Base-by-base conservation (phyloP, 2,113 vertebrate species). In the Galbula dea region DNA sequence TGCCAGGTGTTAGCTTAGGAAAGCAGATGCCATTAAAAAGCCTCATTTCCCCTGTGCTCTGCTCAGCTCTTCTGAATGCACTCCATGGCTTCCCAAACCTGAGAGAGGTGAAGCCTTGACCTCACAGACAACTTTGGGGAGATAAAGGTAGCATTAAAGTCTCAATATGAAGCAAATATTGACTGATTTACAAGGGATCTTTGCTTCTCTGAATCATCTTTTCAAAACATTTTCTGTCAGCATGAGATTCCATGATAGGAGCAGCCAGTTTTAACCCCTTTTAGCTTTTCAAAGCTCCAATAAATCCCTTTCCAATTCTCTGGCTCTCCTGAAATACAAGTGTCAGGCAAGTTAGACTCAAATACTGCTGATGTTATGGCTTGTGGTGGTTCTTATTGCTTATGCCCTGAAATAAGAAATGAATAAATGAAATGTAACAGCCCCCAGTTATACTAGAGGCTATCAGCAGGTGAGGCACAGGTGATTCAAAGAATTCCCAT, bases 241-340 rank as follows among this genome's bases (percentile, higher is more conserved):
- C 22, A 4, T 77, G 69, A 81, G 68, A 55, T 90, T 83, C 66
- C 36, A 12, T 45, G 69, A 66, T 29, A 54, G 61, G 48, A 91
- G 24, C 49, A 66, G 63, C 24, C 26, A 69, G 45, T 74, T 92
- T 93, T 88, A 91, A 86, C 94, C 57, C 36, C 69, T 88, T 86
- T 90, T 86, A 83, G 76, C 73, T 90, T 86, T 93, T 75, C 77
- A 86, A 67, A 94, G 43, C 68, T 83, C 63, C n/a, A 65, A 7
- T 93, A 86, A 84, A 92, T 94, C 57, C 37, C 83, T 88, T 77
- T 6, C 68, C 77, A 72, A 51, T 88, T 75, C 68, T 59, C 7
- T 27, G 17, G 73, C 41, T 85, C 32, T 83, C 1, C 5, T 88
- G 80, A 86, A 91, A 82, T 88, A n/a, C 41, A 87, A 82, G 13